Conservation (phyloP, 2,113 vertebrate species). For the Pollimyrus isidori region DNA sequence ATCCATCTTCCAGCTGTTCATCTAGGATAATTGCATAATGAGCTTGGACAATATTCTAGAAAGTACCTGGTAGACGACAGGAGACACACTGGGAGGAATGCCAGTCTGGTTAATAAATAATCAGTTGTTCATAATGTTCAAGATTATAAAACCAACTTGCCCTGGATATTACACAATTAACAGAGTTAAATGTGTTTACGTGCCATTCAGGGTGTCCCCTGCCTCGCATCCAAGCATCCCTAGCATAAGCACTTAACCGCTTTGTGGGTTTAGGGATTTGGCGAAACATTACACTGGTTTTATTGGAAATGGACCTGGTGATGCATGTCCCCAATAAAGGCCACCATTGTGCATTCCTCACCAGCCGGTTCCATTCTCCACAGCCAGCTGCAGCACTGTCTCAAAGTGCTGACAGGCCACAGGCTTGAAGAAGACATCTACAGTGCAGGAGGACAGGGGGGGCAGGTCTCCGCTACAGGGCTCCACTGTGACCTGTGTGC, state of each 20-base stretch:
- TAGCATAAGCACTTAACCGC: not conserved
- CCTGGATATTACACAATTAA: not conserved
- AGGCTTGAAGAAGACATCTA: constrained; percentile 64
- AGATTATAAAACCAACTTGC: not conserved
- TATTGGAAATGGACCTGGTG: not conserved
- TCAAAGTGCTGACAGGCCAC: constrained; percentile 60
- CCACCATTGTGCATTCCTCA: constrained; percentile 37
- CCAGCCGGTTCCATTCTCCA: constrained; percentile 75
- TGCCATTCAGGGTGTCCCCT: not conserved
- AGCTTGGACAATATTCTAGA: not conserved
- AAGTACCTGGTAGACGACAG: not conserved
- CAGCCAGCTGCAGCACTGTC: constrained; percentile 68
- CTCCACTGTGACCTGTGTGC: constrained; percentile 55
- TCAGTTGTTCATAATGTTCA: not conserved
- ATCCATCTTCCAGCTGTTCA: not conserved
- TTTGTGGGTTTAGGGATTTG: not conserved
- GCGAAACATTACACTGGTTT: not conserved
- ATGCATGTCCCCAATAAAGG: not conserved
- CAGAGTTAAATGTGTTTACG: not conserved
- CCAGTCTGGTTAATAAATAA: not conserved
- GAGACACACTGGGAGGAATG: not conserved
- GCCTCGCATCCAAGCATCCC: not conserved
- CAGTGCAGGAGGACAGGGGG: constrained; percentile 55
- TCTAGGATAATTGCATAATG: not conserved
- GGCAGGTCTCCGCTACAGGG: constrained; percentile 65